phyloP scores from a whole-genome alignment of 1,140 invertebrate species.

The Atta colombica region DNA sequence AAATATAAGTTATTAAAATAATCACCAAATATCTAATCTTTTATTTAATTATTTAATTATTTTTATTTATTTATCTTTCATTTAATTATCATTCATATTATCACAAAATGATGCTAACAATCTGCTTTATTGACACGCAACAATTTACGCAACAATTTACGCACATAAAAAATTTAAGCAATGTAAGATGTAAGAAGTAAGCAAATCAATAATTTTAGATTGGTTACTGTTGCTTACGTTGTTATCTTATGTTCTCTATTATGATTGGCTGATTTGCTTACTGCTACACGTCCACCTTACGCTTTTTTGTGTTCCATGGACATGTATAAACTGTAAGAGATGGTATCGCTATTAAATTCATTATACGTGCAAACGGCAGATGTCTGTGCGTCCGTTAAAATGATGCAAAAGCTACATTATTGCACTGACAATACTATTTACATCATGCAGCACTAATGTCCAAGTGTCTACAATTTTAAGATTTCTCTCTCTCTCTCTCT shows the following conservation, averaged over 20 bases:
- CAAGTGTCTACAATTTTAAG: not conserved
- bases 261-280: too few species aligned
- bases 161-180: too few species aligned
- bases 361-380: constrained; percentile 25
- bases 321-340: constrained; percentile 7
- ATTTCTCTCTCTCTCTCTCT: not conserved
- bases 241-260: too few species aligned
- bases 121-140: not conserved
- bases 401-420: constrained; percentile 10
- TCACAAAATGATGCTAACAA: not conserved
- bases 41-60: too few species aligned
- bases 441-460: not conserved
- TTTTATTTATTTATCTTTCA: too few species aligned
- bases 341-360: constrained; percentile 29
- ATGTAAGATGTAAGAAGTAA: too few species aligned
- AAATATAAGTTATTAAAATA: not conserved
- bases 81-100: not conserved
- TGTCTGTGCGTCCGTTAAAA: constrained; percentile 52
- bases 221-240: too few species aligned
- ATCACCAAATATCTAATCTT: not conserved
- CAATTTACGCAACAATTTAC: not conserved
- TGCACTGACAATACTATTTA: not conserved
- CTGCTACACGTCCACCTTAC: too few species aligned
- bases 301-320: not conserved
- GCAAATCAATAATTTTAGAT: too few species aligned